phyloP scores from a whole-genome alignment of 2,797 vertebrate genomes.

The Cynodonichthys magdalenae region DNA sequence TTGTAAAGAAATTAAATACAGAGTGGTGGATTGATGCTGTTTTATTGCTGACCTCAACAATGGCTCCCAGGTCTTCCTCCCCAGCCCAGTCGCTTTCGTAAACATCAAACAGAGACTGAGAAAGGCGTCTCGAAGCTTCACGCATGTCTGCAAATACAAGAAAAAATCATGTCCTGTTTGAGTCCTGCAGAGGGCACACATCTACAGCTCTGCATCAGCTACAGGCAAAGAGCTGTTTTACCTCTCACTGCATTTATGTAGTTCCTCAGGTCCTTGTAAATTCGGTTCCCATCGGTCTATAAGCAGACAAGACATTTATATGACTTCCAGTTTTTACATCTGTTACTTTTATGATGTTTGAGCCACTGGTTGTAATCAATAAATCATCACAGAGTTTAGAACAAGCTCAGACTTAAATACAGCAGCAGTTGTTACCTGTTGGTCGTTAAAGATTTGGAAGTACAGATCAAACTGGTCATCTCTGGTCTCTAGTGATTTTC shows the following conservation, averaged over 20 bases:
- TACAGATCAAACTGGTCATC: slow-evolving; percentile 89
- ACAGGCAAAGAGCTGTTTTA: slow-evolving; percentile 45
- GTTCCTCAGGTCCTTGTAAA: slow-evolving; percentile 91
- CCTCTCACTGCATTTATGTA: slow-evolving; percentile 90
- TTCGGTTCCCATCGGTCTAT: slow-evolving; percentile 88
- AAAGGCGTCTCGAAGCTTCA: slow-evolving; percentile 89
- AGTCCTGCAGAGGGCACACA: slow-evolving; percentile 27
- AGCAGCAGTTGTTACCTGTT: slow-evolving; percentile 83
- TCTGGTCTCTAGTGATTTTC: slow-evolving; percentile 90
- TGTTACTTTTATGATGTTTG: slow-evolving; percentile 19
- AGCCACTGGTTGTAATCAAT: slow-evolving; percentile 1
- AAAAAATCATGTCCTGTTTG: not conserved
- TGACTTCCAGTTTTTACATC: slow-evolving; percentile 1
- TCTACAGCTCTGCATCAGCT: slow-evolving; percentile 13
- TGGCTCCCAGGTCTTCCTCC: slow-evolving; percentile 84
- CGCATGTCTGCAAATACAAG: slow-evolving; percentile 87
- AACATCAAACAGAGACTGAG: slow-evolving; percentile 89
- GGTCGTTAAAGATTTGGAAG: slow-evolving; percentile 83
- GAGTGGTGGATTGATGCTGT: not conserved
- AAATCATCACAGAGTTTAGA: slow-evolving; percentile 12
- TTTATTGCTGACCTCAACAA: slow-evolving; percentile 82
- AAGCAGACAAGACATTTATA: slow-evolving; percentile 27
- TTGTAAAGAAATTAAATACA: slow-evolving; percentile 9
- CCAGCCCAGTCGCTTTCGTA: slow-evolving; percentile 89
- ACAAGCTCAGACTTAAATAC: not conserved